A percentile compares a stretch with the other conserved stretches of the same genome.
Evolutionary conservation across 2,797 vertebrate genomes (phyloP).

Genomic region (Vipera latastei): DNA sequence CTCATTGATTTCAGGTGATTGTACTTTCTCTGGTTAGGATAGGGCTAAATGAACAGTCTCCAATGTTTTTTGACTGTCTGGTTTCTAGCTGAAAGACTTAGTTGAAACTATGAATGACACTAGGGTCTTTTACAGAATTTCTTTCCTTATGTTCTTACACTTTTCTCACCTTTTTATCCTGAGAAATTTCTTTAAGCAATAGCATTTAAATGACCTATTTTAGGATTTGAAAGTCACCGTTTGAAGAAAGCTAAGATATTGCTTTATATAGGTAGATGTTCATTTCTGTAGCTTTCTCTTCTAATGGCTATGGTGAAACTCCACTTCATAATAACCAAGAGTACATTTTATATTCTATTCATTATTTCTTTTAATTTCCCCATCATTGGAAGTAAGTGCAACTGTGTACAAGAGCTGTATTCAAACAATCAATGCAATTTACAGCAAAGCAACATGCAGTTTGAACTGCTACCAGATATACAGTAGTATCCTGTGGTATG

Average conservation of each 20-base stretch:
- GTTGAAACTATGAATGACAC: neutral
- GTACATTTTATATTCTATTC: neutral
- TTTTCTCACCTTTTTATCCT: neutral
- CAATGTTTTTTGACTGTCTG: neutral
- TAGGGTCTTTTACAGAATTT: neutral
- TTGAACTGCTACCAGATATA: neutral
- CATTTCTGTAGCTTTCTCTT: neutral
- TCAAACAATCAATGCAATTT: neutral
- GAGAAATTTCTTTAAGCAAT: neutral
- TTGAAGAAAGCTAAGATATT: constrained; percentile 20
- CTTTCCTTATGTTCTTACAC: neutral
- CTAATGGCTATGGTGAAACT: neutral
- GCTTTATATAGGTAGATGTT: constrained; percentile 19
- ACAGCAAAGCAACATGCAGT: neutral
- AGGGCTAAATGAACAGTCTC: neutral
- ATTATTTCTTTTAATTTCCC: neutral
- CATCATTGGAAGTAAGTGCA: neutral
- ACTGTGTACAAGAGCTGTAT: neutral
- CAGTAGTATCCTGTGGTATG: neutral
- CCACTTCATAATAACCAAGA: neutral
- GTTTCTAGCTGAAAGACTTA: neutral
- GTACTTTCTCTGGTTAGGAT: neutral
- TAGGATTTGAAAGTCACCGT: constrained; percentile 22
- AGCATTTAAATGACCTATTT: constrained; percentile 21
- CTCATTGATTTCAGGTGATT: neutral